These are phyloP conservation scores for Delia radicum DNA, from an alignment of 1,140 invertebrate species.

Conservation along the genomic window DNA sequence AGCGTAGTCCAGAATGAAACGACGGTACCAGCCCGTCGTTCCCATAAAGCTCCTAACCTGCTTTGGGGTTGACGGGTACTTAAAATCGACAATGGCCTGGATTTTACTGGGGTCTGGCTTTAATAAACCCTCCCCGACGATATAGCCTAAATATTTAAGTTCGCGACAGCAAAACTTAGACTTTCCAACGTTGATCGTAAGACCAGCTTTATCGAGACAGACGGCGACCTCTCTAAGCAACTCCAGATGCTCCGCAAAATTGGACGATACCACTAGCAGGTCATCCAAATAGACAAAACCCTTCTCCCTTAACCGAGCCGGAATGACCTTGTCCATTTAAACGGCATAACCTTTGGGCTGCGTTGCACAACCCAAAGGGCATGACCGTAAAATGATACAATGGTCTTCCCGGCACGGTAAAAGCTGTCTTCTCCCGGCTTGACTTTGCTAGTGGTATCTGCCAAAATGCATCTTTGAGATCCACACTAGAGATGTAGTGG, in stretches of 20 bases:
- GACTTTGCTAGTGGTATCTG: no score
- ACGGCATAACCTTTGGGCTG: no score
- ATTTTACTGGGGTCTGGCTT: slow-evolving; percentile 11
- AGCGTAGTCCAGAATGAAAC: no score
- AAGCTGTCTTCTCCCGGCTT: not conserved
- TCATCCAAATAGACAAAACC: not conserved
- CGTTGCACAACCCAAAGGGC: no score
- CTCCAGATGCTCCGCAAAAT: not conserved
- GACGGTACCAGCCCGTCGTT: no score
- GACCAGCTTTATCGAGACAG: not conserved
- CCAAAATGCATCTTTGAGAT: no score
- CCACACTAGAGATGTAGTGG: no score
- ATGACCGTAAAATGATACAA: no score
- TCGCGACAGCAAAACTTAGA: slow-evolving; percentile 52
- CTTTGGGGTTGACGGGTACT: not conserved
- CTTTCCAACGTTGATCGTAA: slow-evolving; percentile 27
- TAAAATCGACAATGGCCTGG: slow-evolving; percentile 1
- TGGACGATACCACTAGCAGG: not conserved
- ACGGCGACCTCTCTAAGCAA: slow-evolving; percentile 13
- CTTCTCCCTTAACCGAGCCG: not conserved
- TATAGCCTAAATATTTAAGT: slow-evolving; percentile 17
- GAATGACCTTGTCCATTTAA: slow-evolving; percentile 13
- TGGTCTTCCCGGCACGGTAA: not conserved
- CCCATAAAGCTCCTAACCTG: no score
- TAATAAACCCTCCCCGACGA: slow-evolving; percentile 36